A percentile compares a stretch with the other conserved stretches of the same genome.
Evolutionary conservation across 2,888 invertebrate genomes (phyloP).

Genomic region (Thereva unica): DNA sequence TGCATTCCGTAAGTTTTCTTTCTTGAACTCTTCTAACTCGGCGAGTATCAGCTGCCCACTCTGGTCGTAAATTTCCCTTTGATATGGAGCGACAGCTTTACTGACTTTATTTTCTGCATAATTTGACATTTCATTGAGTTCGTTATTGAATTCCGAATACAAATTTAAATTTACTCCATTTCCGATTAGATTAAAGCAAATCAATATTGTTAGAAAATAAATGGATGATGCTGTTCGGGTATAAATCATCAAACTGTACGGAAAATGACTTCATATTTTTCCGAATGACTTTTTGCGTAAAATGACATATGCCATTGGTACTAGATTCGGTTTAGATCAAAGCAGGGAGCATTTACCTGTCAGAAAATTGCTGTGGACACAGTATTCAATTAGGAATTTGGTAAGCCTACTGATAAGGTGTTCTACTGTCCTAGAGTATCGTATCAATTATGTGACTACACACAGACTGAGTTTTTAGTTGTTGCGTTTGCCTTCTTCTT

Average conservation of each 20-base stretch:
- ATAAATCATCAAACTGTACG: constrained; percentile 25
- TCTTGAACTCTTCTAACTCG: constrained; percentile 8
- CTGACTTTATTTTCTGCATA: constrained; percentile 38
- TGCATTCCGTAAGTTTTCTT: constrained; percentile 10
- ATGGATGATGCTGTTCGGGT: constrained; percentile 23
- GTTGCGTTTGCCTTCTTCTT: too few relatives aligned
- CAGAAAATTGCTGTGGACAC: too few relatives aligned
- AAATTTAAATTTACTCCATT: constrained; percentile 31
- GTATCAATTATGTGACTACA: too few relatives aligned
- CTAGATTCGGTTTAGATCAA: too few relatives aligned
- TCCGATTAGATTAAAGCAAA: constrained; percentile 24
- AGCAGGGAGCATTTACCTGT: too few relatives aligned
- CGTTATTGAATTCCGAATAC: constrained; percentile 37
- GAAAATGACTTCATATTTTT: constrained; percentile 21
- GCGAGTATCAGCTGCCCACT: constrained; percentile 24
- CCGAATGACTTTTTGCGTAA: neutral
- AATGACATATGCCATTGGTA: too few relatives aligned
- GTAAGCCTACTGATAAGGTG: too few relatives aligned
- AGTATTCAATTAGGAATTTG: too few relatives aligned
- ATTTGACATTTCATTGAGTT: constrained; percentile 39
- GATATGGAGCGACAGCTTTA: constrained; percentile 7
- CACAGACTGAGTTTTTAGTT: too few relatives aligned
- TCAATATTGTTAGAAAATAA: constrained; percentile 25
- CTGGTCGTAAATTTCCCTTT: constrained; percentile 35
- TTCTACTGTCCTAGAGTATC: too few relatives aligned